Conservation (phyloP, 2,888 invertebrate species). For the Brenthis daphne region DNA sequence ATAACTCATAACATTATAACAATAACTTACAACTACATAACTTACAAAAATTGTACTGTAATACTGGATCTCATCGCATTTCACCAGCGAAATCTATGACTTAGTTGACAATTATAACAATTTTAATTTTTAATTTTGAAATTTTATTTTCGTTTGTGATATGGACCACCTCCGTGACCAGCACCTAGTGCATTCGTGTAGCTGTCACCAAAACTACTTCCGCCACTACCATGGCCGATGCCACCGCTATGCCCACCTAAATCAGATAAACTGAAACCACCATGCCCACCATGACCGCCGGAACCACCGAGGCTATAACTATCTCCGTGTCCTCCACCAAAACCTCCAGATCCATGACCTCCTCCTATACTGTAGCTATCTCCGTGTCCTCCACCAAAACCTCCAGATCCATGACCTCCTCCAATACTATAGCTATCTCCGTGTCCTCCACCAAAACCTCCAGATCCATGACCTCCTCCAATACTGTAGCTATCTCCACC, state of each 20-base stretch:
- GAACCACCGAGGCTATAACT: conserved; percentile 35
- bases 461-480: conserved; percentile 33
- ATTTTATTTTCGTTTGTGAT: conserved; percentile 61
- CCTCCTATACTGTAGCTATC: conserved; percentile 38
- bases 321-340: conserved; percentile 25
- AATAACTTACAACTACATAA: conserved; percentile 65
- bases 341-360: conserved; percentile 31
- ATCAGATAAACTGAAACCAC: conserved; percentile 37
- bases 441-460: conserved; percentile 29
- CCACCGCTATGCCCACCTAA: conserved; percentile 42
- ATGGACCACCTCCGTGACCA: conserved; percentile 77
- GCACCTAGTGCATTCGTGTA: conserved; percentile 69
- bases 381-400: conserved; percentile 23
- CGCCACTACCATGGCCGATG: conserved; percentile 47
- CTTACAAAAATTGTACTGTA: conserved; percentile 57
- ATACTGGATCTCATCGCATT: conserved; percentile 49
- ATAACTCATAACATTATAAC: conserved; percentile 55
- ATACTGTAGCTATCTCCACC: conserved; percentile 44
- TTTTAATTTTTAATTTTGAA: conserved; percentile 37
- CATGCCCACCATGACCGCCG: conserved; percentile 42
- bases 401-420: conserved; percentile 34
- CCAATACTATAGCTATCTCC: conserved; percentile 37
- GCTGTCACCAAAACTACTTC: conserved; percentile 57
- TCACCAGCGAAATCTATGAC: conserved; percentile 59
- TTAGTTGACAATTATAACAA: conserved; percentile 51